Conservation (phyloP, 2,797 vertebrate species). For the Alouatta caraya region DNA sequence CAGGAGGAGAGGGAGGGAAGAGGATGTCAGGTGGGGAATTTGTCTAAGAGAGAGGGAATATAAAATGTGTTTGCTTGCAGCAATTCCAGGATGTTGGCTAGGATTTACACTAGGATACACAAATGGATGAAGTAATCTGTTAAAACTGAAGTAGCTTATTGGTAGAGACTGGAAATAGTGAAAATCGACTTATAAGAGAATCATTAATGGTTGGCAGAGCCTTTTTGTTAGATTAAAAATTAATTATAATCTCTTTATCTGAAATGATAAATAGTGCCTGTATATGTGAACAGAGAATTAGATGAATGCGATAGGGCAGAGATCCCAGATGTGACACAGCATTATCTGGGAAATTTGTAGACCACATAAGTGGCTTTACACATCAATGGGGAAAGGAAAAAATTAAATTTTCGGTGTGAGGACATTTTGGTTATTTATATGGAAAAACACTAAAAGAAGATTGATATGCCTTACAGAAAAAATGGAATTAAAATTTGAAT, state of each 20-base stretch:
- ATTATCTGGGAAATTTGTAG: not conserved
- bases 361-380: not conserved
- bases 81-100: not conserved
- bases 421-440: not conserved
- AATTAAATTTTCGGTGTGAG: not conserved
- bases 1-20: not conserved
- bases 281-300: not conserved
- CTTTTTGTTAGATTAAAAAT: not conserved
- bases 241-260: slow-evolving; percentile 4
- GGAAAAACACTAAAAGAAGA: not conserved
- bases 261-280: not conserved
- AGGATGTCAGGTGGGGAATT: not conserved
- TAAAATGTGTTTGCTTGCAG: slow-evolving; percentile 22
- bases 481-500: not conserved
- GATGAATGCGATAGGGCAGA: not conserved
- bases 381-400: not conserved
- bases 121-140: slow-evolving; percentile 15
- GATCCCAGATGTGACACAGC: not conserved
- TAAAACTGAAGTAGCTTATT: slow-evolving; percentile 24
- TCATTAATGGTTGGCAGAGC: not conserved
- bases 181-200: not conserved
- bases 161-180: not conserved
- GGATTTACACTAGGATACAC: not conserved
- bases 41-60: slow-evolving; percentile 26
- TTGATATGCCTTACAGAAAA: not conserved